These are phyloP conservation scores for Bufotes viridis DNA, from an alignment of 2,797 vertebrate genomes.

Conservation along the genomic window DNA sequence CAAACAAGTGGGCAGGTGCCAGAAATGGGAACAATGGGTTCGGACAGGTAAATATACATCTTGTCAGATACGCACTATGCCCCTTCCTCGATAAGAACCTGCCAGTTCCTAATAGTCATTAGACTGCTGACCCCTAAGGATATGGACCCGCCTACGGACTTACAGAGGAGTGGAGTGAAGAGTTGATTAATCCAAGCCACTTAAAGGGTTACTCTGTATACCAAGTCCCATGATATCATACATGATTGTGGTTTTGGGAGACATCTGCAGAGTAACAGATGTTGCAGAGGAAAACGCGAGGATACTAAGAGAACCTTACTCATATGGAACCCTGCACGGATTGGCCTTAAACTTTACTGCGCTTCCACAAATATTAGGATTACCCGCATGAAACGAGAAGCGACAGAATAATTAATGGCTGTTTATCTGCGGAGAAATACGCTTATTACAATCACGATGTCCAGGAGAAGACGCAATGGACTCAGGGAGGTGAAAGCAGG, in stretches of 20 bases:
- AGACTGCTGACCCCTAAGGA: neutral
- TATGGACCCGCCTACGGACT: too few species aligned
- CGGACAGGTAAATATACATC: neutral
- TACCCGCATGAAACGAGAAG: neutral
- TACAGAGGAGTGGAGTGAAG: neutral
- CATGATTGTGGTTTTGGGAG: neutral
- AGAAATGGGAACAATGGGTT: neutral
- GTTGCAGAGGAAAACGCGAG: conserved; percentile 17
- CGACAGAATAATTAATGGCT: neutral
- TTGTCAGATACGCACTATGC: neutral
- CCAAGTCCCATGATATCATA: neutral
- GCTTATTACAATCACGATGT: neutral
- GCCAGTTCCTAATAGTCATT: neutral
- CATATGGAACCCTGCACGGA: neutral
- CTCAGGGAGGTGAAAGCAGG: neutral
- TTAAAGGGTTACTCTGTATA: conserved; percentile 2
- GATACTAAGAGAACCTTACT: neutral
- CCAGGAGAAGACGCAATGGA: neutral
- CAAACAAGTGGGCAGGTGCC: neutral
- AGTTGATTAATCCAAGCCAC: too few species aligned
- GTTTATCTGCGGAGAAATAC: neutral
- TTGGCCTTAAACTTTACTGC: neutral
- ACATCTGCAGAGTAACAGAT: conserved; percentile 15
- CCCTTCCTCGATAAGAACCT: neutral
- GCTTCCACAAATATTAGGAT: neutral